phyloP scores from a whole-genome alignment of 2,113 vertebrate genomes.

The Muntiacus reevesi region DNA sequence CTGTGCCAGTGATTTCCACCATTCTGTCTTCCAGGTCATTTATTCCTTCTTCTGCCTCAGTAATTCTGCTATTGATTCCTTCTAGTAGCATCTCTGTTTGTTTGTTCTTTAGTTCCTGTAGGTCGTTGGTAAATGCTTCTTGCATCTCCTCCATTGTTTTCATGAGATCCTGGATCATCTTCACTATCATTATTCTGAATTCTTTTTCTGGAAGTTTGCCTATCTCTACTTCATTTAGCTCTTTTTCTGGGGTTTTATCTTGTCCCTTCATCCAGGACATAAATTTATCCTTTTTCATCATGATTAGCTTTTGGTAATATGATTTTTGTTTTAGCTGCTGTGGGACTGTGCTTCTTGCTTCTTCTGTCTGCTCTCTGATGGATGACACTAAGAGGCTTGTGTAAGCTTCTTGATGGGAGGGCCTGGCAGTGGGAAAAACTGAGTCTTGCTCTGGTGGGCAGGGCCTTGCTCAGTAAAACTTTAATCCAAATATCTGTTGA shows the following conservation, averaged over 20 bases:
- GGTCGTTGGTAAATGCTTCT: background rate
- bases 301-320: background rate
- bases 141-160: background rate
- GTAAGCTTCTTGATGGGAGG: background rate
- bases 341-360: background rate
- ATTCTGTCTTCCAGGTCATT: background rate
- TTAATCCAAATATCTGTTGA: background rate
- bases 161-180: background rate
- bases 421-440: background rate
- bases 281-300: background rate
- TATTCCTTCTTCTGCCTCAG: background rate
- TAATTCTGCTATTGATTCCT: background rate
- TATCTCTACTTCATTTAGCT: background rate
- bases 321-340: background rate
- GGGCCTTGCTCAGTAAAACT: background rate
- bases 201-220: background rate
- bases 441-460: background rate
- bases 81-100: background rate
- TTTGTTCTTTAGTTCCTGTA: background rate
- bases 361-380: background rate
- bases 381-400: background rate
- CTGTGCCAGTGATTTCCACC: background rate
- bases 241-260: background rate
- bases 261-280: background rate
- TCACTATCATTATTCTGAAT: background rate